Evolutionary conservation across 2,888 invertebrate species (phyloP).

Genomic region (Epistrophe grossulariae): DNA sequence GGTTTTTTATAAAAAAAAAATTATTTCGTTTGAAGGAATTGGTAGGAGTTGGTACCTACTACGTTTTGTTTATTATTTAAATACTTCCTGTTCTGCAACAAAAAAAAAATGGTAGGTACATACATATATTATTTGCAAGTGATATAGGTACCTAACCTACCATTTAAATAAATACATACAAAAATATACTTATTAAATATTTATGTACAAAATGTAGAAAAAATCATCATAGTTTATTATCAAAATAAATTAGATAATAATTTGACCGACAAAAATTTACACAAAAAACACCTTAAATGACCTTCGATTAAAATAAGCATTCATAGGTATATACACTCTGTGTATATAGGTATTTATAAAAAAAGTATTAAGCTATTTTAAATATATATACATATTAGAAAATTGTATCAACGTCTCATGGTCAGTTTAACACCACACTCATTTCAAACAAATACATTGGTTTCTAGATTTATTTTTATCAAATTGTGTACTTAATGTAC

Average conservation of each 20-base stretch:
- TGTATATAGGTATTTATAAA: background rate
- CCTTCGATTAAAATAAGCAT: conserved; percentile 62
- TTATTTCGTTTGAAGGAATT: too few relatives aligned
- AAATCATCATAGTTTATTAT: background rate
- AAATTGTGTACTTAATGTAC: background rate
- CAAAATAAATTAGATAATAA: conserved; percentile 22
- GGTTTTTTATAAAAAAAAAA: too few relatives aligned
- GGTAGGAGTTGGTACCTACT: too few relatives aligned
- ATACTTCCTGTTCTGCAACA: too few relatives aligned
- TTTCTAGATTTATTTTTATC: conserved; percentile 63
- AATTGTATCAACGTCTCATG: conserved; percentile 67
- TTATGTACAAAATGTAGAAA: too few relatives aligned
- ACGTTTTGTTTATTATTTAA: too few relatives aligned
- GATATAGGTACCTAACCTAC: too few relatives aligned
- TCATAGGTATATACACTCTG: background rate
- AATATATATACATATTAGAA: conserved; percentile 59
- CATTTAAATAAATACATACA: too few relatives aligned
- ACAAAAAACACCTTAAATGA: conserved; percentile 57
- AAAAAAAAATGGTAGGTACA: too few relatives aligned
- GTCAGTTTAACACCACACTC: conserved; percentile 49
- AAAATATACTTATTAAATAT: too few relatives aligned
- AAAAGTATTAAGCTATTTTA: conserved; percentile 46
- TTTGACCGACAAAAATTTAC: conserved; percentile 58
- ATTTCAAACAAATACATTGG: conserved; percentile 13
- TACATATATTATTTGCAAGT: too few relatives aligned